A percentile compares a stretch with the other conserved stretches of the same genome.
Conservation (phyloP, 1,140 invertebrate genomes). For the Temnothorax nylanderi region DNA sequence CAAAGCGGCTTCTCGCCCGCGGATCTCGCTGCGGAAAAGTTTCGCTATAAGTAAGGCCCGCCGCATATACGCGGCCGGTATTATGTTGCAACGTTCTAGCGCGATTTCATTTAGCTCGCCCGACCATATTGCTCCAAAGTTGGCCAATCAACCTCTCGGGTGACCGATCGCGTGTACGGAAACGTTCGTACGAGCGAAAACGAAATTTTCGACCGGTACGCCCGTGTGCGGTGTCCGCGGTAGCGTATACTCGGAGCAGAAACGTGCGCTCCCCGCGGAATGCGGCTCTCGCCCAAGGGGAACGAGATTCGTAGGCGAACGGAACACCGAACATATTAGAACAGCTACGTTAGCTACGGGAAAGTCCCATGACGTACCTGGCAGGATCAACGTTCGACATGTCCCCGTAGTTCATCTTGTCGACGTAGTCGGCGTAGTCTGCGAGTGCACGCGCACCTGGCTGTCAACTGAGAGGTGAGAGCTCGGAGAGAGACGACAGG, state of each 20-base stretch:
- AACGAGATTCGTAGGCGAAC: no score
- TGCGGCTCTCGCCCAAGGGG: no score
- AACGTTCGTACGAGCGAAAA: neutral
- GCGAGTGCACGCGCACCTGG: constrained; percentile 41
- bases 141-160: neutral
- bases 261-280: no score
- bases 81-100: constrained; percentile 20
- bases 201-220: neutral
- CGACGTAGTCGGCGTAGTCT: neutral
- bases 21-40: neutral
- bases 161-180: neutral
- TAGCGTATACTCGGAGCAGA: no score
- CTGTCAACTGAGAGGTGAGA: neutral
- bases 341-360: neutral
- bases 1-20: neutral
- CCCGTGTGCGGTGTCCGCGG: no score
- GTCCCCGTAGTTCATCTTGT: constrained; percentile 47
- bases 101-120: constrained; percentile 23
- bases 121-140: constrained; percentile 27
- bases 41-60: neutral
- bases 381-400: constrained; percentile 41
- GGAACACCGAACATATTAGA: no score
- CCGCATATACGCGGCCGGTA: neutral
- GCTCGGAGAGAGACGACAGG: neutral
- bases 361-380: constrained; percentile 5